Evolutionary conservation across 2,888 invertebrate species (phyloP).

Genomic region (Orchestes rusci): DNA sequence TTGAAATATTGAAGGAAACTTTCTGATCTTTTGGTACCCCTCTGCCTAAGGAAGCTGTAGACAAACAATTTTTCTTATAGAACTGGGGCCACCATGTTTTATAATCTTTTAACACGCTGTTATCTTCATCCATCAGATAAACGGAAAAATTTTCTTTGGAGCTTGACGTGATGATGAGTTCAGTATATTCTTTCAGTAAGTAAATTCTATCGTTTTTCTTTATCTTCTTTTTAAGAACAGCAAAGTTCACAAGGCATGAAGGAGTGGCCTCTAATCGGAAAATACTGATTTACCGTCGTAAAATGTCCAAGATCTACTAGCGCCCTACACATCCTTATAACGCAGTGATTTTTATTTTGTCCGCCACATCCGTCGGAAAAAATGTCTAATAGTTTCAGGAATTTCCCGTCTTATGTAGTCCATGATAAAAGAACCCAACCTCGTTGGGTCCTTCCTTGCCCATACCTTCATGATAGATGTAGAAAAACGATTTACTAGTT

Average conservation of each 20-base stretch:
- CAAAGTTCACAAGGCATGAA: slow-evolving; percentile 12
- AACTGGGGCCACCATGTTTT: slow-evolving; percentile 1
- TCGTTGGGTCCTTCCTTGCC: slow-evolving; percentile 6
- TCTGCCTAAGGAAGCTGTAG: slow-evolving; percentile 2
- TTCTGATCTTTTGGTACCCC: background rate
- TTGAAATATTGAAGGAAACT: slow-evolving; percentile 1
- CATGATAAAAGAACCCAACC: slow-evolving; percentile 6
- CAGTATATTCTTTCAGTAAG: slow-evolving; percentile 1
- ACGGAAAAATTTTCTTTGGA: slow-evolving; percentile 3
- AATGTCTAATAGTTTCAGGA: slow-evolving; percentile 1
- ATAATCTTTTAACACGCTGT: slow-evolving; percentile 2
- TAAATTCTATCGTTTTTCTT: slow-evolving; percentile 1
- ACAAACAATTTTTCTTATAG: background rate
- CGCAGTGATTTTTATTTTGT: slow-evolving; percentile 6
- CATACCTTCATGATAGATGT: slow-evolving; percentile 5
- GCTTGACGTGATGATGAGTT: slow-evolving; percentile 1
- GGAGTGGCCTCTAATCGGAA: slow-evolving; percentile 23
- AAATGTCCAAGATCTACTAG: slow-evolving; percentile 13
- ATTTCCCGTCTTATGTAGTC: slow-evolving; percentile 5
- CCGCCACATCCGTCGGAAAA: slow-evolving; percentile 9
- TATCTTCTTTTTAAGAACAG: slow-evolving; percentile 1
- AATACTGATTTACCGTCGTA: slow-evolving; percentile 21
- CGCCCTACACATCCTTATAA: slow-evolving; percentile 14
- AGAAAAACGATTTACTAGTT: slow-evolving; percentile 10
- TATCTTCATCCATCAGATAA: slow-evolving; percentile 5